Base-by-base conservation (phyloP, 2,888 invertebrate genomes). In the Icerya purchasi region DNA sequence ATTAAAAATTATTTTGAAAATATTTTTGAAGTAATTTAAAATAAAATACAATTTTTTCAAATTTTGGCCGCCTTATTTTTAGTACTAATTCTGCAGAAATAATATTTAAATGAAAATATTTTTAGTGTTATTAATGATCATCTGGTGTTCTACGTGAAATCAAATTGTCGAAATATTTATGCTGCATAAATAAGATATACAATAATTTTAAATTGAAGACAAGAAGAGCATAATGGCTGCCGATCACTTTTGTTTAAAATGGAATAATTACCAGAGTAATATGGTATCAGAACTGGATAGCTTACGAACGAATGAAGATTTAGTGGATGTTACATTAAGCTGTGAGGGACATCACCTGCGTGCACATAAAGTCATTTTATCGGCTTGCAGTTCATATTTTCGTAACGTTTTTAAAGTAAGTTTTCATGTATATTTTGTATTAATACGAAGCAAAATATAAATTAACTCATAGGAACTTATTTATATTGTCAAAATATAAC, bases 381-480 rank as follows among this genome's bases (percentile, higher is more conserved):
- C 82, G 67, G 82, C 82, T 64, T 83, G 82, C 73, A 83, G 82
- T 70, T 81, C 82, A 66, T 83, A 83, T 74, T 83, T 83, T 74
- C 77, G 82, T 70, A 79, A 78, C 72, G 79, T 83, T 70, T 82
- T 82, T 74, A 81, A 81, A 77, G 82, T 81, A 69, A 66, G 65
- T 59, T 10, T 22, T 19, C 50, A 8, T 52, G n/a, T 10, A 21
- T 52, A 52, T 52, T 52, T 8, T n/a, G n/a, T n/a, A n/a, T 49
- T 49, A 49, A 14, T 14, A 49, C 10, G n/a, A 49, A 14, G 50
- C n/a, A 18, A 14, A 49, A 10, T 14, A 49, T 10, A 14, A 22
- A 49, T n/a, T 49, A 49, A 49, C 10, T 49, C 10, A 14, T 49
- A 14, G 10, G n/a, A 10, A 14, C n/a, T 49, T 49, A 14, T n/a